Percentiles rank a stretch among this genome's conserved stretches.
Conservation (phyloP, 2,113 vertebrate genomes). For the Erythrocercus mccallii region DNA sequence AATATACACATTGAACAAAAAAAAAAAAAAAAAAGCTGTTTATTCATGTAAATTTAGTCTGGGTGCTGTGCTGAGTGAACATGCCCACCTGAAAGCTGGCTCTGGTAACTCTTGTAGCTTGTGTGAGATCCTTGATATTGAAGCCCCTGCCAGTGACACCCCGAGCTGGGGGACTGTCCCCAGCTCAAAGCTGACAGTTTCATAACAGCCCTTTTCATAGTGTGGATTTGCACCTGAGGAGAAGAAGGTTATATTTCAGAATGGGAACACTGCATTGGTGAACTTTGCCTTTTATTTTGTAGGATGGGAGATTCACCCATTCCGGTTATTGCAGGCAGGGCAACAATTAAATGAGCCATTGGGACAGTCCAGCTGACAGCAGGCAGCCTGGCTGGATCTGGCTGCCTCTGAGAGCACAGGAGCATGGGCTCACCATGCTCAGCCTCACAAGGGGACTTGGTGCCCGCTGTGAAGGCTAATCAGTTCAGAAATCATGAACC, state of each 20-base stretch:
- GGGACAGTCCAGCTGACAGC: background rate
- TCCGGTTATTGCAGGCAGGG: background rate
- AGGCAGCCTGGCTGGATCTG: background rate
- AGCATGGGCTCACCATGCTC: background rate
- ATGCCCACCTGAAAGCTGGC: background rate
- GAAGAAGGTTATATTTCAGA: background rate
- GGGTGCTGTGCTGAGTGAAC: background rate
- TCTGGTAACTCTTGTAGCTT: background rate
- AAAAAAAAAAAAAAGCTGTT: background rate
- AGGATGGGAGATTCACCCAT: too few relatives aligned
- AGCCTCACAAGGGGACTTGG: background rate
- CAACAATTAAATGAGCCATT: background rate
- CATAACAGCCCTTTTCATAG: background rate
- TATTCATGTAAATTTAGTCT: background rate
- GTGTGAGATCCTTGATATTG: background rate
- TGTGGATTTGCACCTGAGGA: rapidly evolving
- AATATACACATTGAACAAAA: background rate
- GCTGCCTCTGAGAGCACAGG: background rate
- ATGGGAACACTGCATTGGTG: rapidly evolving
- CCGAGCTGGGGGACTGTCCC: background rate
- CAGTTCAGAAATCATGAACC: background rate
- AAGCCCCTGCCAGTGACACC: background rate
- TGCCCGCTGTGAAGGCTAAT: background rate
- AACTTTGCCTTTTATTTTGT: background rate
- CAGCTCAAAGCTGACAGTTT: background rate